These are phyloP conservation scores for Alca torda DNA, from an alignment of 2,797 vertebrate species.

Conservation along the genomic window DNA sequence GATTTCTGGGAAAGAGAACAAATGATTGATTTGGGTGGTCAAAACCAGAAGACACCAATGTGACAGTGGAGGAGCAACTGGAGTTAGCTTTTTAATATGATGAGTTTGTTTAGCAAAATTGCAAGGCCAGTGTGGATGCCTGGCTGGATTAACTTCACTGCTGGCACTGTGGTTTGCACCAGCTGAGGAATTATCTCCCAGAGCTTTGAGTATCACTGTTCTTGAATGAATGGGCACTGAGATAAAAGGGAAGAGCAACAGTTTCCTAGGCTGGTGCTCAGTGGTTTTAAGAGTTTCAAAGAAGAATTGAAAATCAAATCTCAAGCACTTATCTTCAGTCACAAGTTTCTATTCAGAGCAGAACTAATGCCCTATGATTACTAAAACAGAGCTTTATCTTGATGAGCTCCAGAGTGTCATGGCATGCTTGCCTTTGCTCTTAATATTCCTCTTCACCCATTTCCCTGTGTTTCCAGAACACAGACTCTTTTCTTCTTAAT, in stretches of 20 bases:
- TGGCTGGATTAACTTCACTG: background rate
- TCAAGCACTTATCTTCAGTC: background rate
- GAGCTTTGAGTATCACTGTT: background rate
- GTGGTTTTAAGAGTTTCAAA: slow-evolving; percentile 35
- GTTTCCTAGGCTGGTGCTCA: background rate
- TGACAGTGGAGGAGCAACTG: background rate
- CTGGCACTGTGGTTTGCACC: background rate
- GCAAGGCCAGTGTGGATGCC: background rate
- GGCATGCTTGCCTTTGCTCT: background rate
- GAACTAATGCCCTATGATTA: background rate
- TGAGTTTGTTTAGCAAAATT: background rate
- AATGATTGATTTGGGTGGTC: background rate
- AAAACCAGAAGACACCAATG: background rate
- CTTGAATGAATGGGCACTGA: background rate
- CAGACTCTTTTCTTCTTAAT: background rate
- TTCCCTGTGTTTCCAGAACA: background rate
- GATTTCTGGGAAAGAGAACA: slow-evolving; percentile 10
- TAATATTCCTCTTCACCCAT: background rate
- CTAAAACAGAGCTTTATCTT: background rate
- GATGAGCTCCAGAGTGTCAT: background rate
- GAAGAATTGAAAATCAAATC: slow-evolving; percentile 49
- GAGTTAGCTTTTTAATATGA: background rate
- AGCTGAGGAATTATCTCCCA: background rate
- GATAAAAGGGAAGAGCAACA: background rate
- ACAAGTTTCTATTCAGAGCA: slow-evolving; percentile 9